phyloP scores from a whole-genome alignment of 2,797 vertebrate genomes.

The Phoebastria nigripes region DNA sequence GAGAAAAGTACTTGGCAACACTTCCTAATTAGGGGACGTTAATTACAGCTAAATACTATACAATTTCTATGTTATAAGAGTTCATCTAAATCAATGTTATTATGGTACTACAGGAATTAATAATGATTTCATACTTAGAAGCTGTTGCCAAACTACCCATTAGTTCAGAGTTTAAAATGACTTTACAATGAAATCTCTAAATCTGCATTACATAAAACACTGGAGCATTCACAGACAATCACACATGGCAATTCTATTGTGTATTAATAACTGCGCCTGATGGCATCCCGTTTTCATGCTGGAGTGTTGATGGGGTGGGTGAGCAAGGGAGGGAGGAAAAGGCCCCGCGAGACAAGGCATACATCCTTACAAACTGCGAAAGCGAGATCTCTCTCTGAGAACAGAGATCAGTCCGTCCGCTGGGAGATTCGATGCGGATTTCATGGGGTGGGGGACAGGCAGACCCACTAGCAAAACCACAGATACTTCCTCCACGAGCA shows the following conservation, averaged over 20 bases:
- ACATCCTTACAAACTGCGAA: background rate
- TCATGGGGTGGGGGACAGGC: rapidly evolving
- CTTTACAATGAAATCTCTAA: constrained; percentile 39
- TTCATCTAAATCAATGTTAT: constrained; percentile 79
- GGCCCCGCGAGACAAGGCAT: background rate
- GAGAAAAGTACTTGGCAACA: constrained; percentile 76
- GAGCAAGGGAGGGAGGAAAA: background rate
- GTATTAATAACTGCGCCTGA: background rate
- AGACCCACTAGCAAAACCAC: background rate
- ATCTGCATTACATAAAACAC: background rate
- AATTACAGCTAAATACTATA: constrained; percentile 79
- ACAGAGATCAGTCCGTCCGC: rapidly evolving
- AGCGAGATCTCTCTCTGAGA: background rate
- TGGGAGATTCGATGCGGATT: rapidly evolving
- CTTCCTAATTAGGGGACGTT: constrained; percentile 78
- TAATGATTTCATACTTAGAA: constrained; percentile 71
- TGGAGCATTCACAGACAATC: background rate
- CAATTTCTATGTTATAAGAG: constrained; percentile 72
- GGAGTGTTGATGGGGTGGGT: background rate
- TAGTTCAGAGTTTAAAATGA: constrained; percentile 65
- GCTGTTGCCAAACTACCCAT: constrained; percentile 71
- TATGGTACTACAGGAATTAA: constrained; percentile 74
- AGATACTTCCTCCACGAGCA: rapidly evolving
- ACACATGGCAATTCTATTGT: background rate
- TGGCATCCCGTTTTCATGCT: background rate